phyloP scores from a whole-genome alignment of 2,113 vertebrate species.

The Pogona vitticeps region DNA sequence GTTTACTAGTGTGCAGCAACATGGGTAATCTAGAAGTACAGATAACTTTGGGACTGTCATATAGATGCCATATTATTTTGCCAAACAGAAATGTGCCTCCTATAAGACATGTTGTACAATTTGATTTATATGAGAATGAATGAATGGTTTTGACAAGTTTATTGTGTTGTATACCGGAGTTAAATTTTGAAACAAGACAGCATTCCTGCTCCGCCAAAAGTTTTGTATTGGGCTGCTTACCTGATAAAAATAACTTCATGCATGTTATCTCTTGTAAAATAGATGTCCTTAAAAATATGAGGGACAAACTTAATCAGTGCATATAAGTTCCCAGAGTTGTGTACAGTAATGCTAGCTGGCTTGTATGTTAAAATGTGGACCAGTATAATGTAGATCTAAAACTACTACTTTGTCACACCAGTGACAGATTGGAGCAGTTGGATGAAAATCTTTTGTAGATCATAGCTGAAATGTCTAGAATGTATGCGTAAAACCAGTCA shows the following conservation, averaged over 20 bases:
- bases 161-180: neutral
- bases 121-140: constrained; percentile 36
- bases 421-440: constrained; percentile 67
- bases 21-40: constrained; percentile 58
- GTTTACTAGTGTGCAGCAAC: constrained; percentile 74
- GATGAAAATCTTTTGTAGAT: constrained; percentile 47
- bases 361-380: constrained; percentile 47
- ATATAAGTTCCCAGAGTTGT: constrained; percentile 40
- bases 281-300: constrained; percentile 59
- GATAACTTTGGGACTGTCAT: constrained; percentile 50
- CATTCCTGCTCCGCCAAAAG: constrained; percentile 16
- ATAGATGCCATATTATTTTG: constrained; percentile 40
- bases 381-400: constrained; percentile 13
- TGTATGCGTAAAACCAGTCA: constrained; percentile 43
- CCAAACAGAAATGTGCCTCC: constrained; percentile 36
- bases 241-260: constrained; percentile 32
- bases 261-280: constrained; percentile 49
- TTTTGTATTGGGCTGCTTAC: neutral
- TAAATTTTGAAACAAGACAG: constrained; percentile 37
- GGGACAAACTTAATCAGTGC: constrained; percentile 34
- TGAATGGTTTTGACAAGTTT: neutral
- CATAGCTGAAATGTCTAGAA: constrained; percentile 52
- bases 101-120: constrained; percentile 44
- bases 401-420: constrained; percentile 56
- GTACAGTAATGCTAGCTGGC: constrained; percentile 37